Base-by-base conservation (phyloP, 2,888 invertebrate genomes). In the Emmelina monodactyla region DNA sequence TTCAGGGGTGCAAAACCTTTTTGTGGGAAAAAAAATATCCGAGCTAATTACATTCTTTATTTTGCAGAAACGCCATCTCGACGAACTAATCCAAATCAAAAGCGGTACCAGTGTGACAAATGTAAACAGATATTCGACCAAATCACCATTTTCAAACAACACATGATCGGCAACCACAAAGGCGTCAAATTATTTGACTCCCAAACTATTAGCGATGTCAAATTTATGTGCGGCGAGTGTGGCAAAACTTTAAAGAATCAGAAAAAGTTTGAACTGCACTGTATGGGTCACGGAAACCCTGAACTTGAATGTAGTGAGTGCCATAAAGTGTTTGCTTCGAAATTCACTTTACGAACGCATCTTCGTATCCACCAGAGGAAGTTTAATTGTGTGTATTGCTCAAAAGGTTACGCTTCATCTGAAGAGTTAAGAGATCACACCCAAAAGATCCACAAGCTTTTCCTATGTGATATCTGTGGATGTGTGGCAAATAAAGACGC, bases 311-410 rank as follows among this genome's bases (percentile, higher is more conserved):
- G 81, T 40, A 46, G 51, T 9, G 62, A 61, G 40, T 82, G 82
- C 49, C 59, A 55, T 12, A 81, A 80, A 50, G 78, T 80, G 0
- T 80, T 75, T 49, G 72, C 78, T 1, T 68, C 79, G 10, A 75
- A 78, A 40, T 70, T 67, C 35, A 70, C 70, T 5, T 49, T 81
- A 2, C 64, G 71, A 12, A 62, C 61, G 11, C 82, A 82, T 41
- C 49, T 49, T 10, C 71, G 70, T 43, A 66, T 75, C 16, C 82
- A 82, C 41, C 48, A 50, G 16, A 53, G 75, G 1, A 63, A 63
- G 35, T 57, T 58, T 33, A 47, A 50, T 0, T 82, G 81, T 42
- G 38, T 33, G 0, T 47, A 51, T 33, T 80, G 81, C 40, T 37
- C 49, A 0, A 67, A 61, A 28, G 53, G 63, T 0, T 81, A 61